A percentile compares a stretch with the other conserved stretches of the same genome.
Conservation (phyloP, 1,140 invertebrate genomes). For the Scylla paramamosain region DNA sequence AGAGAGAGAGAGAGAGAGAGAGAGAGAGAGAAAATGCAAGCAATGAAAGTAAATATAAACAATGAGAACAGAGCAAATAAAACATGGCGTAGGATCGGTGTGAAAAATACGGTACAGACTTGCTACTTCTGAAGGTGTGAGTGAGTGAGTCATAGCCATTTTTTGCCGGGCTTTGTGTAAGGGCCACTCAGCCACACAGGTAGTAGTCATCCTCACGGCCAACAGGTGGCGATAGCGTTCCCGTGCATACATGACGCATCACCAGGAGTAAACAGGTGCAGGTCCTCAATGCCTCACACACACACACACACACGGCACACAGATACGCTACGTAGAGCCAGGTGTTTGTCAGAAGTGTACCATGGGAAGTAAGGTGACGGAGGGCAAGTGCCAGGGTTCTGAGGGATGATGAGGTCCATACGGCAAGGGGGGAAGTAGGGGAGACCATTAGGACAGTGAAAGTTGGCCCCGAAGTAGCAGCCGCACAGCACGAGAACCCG, state of each 20-base stretch:
- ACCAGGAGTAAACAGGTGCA: neutral
- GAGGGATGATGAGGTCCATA: neutral
- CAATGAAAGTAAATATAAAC: neutral
- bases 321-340: neutral
- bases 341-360: neutral
- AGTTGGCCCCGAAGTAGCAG: neutral
- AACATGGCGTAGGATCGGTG: too few species aligned
- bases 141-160: too few species aligned
- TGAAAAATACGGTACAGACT: too few species aligned
- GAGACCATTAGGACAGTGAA: neutral
- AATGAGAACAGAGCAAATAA: too few species aligned
- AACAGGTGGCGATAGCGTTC: neutral
- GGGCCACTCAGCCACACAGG: too few species aligned
- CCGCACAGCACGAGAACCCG: neutral
- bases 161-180: too few species aligned
- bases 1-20: neutral
- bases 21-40: neutral
- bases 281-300: neutral
- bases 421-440: neutral
- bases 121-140: too few species aligned
- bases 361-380: neutral
- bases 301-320: conserved; percentile 31
- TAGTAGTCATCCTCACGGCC: neutral
- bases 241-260: neutral
- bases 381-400: neutral